Base-by-base conservation (phyloP, 2,888 invertebrate species). In the Pseudoips prasinana region DNA sequence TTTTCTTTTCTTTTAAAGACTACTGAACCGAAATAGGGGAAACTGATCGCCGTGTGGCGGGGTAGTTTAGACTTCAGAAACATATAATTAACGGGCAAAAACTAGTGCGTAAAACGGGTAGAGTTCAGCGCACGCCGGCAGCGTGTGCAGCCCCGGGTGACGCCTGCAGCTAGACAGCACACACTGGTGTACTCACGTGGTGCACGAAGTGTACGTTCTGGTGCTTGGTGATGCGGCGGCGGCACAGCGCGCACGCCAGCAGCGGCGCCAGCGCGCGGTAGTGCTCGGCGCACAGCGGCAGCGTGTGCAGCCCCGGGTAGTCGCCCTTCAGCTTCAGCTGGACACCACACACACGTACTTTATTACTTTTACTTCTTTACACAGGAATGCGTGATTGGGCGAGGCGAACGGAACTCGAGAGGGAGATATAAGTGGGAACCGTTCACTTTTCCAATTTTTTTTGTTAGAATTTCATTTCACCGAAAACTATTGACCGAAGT, bases 201-300 rank as follows among this genome's bases (percentile, higher is more conserved):
- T 92, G 92, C 50, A 94, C 89, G 55, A 92, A 92, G 73, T 94
- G 94, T 63, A 94, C 91, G 63, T 94, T 93, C 66, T 94, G 94
- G 64, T 94, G 95, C 56, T 93, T 92, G 49, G 94, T 93, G 61
- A 95, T 85, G 28, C 94, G 90, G 7, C 95, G 90, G 44, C 93
- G 92, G 71, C 96, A 96, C 47, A 96, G 90, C 1, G 92, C 92
- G 75, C 96, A 96, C 1, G 92, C 92, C 80, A 94, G 91, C 30
- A 94, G 92, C 68, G 93, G 93, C 43, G 93, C 92, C 20, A 96
- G 90, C 43, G 90, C 90, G 10, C 92, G 88, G 73, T 94, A 91
- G 79, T 95, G 95, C 39, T 87, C 89, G 11, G 87, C 91, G 73
- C 95, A 94, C 40, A 94, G 89, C 40, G 93, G 93, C 39, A 94